Evolutionary conservation across 2,888 invertebrate species (phyloP).

Genomic region (Chymomyza amoena): DNA sequence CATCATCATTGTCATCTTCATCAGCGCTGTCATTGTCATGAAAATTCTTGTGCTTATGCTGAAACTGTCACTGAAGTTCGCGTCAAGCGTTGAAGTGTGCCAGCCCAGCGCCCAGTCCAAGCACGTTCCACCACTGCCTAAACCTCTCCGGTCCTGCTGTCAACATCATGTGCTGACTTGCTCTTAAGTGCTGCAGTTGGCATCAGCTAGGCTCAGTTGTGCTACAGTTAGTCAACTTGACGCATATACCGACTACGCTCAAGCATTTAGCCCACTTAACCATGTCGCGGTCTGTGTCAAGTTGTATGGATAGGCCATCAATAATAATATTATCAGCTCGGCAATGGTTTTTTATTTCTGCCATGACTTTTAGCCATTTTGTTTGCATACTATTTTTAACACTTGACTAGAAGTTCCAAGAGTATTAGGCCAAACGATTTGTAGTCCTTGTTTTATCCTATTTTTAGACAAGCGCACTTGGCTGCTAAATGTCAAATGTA

Average conservation of each 20-base stretch:
- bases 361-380: background rate
- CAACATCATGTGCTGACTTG: background rate
- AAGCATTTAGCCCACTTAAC: background rate
- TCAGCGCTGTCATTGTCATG: conserved; percentile 45
- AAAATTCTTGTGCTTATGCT: conserved; percentile 41
- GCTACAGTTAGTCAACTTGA: background rate
- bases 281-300: conserved; percentile 21
- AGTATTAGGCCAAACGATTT: conserved; percentile 20
- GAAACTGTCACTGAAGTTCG: conserved; percentile 49
- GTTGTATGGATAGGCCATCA: conserved; percentile 34
- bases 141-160: background rate
- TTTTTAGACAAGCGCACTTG: conserved; percentile 17
- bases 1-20: conserved; percentile 12
- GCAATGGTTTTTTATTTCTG: conserved; percentile 9
- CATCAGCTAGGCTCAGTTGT: background rate
- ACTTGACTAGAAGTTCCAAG: conserved; percentile 14
- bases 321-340: conserved; percentile 36
- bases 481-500: conserved; percentile 52
- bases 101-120: background rate
- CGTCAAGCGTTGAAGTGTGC: conserved; percentile 7
- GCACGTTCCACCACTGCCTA: background rate
- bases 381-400: conserved; percentile 27
- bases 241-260: background rate
- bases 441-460: conserved; percentile 27
- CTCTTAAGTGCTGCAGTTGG: background rate